Evolutionary conservation across 2,113 vertebrate genomes (phyloP).

Genomic region (Grantiella picta): DNA sequence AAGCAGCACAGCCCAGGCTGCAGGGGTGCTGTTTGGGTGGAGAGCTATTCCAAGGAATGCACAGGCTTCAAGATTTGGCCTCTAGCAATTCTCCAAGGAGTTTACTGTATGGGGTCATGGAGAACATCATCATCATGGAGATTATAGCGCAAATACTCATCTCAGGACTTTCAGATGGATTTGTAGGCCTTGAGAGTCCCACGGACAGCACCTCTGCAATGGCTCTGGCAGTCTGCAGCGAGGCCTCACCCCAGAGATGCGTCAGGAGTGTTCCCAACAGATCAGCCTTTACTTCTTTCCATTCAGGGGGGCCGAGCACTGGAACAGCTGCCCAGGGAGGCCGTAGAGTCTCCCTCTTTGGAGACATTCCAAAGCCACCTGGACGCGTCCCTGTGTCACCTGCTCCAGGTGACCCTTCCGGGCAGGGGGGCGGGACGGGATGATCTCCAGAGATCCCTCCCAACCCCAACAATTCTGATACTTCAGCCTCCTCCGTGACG

Average conservation of each 20-base stretch:
- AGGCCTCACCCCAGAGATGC: background rate
- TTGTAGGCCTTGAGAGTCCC: background rate
- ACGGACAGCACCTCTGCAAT: accelerated
- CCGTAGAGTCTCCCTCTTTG: background rate
- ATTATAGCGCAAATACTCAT: background rate
- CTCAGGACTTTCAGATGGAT: background rate
- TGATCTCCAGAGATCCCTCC: background rate
- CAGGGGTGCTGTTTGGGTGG: background rate
- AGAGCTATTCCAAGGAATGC: background rate
- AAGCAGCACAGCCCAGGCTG: background rate
- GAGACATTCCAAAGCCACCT: background rate
- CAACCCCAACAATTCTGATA: background rate
- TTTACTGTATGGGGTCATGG: background rate
- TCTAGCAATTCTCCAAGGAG: background rate
- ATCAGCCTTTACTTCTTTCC: background rate
- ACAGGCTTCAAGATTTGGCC: background rate
- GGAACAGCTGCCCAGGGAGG: background rate
- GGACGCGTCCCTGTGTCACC: background rate
- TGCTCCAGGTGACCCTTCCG: background rate
- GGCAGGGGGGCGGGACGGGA: background rate
- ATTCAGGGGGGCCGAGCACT: background rate
- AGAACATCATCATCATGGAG: background rate
- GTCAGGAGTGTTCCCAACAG: no score
- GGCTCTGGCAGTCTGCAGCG: accelerated
- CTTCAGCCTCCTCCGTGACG: background rate